Evolutionary conservation across 1,140 invertebrate species (phyloP).

Genomic region (Bombyx mandarina): DNA sequence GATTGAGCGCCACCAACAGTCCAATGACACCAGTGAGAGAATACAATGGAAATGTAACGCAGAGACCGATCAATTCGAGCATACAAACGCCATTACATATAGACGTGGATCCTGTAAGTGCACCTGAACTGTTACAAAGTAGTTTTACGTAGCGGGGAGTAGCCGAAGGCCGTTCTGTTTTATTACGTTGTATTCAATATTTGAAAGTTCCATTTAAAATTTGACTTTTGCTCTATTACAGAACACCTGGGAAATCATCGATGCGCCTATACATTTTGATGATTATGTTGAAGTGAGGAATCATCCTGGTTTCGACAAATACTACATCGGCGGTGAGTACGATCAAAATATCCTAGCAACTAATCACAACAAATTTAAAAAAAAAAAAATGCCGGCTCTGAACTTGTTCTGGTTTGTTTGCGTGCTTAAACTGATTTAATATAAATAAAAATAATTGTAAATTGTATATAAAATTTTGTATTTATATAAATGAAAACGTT

Average conservation of each 20-base stretch:
- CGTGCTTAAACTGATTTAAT: too few species aligned
- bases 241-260: slow-evolving; percentile 76
- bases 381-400: too few species aligned
- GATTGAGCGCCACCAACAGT: slow-evolving; percentile 45
- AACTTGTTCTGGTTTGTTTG: too few species aligned
- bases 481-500: too few species aligned
- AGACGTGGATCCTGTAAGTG: slow-evolving; percentile 78
- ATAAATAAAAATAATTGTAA: too few species aligned
- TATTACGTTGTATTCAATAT: not conserved
- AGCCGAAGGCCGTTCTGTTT: not conserved
- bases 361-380: too few species aligned
- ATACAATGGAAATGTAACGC: slow-evolving; percentile 42
- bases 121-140: not conserved
- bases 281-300: slow-evolving; percentile 68
- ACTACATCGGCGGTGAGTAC: slow-evolving; percentile 68
- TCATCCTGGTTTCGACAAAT: slow-evolving; percentile 73
- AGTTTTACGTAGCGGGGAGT: not conserved
- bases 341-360: not conserved
- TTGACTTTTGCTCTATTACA: slow-evolving; percentile 41
- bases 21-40: slow-evolving; percentile 42
- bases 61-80: slow-evolving; percentile 42
- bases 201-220: not conserved
- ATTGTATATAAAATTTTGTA: too few species aligned
- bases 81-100: slow-evolving; percentile 73
- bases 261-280: slow-evolving; percentile 56